Evolutionary conservation across 2,113 vertebrate species (phyloP).

Genomic region (Trogon surrucura): DNA sequence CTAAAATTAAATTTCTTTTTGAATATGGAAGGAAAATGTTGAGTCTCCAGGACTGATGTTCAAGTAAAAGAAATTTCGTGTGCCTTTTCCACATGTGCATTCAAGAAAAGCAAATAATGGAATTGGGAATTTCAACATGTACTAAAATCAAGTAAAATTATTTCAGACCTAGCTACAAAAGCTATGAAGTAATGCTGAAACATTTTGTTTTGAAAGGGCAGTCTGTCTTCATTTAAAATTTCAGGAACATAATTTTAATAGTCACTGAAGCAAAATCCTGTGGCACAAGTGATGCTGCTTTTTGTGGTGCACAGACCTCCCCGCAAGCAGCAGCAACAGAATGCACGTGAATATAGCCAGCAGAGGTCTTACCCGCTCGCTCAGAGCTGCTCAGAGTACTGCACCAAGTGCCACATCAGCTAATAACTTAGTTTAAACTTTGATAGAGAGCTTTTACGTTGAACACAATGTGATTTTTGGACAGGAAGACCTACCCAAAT

Average conservation of each 20-base stretch:
- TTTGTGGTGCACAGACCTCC: not conserved
- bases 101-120: rapidly evolving
- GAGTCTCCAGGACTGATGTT: not conserved
- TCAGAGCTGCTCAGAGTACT: not conserved
- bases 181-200: not conserved
- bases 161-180: not conserved
- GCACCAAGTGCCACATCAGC: not conserved
- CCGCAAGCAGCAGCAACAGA: not conserved
- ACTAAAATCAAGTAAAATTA: not conserved
- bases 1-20: slow-evolving; percentile 9
- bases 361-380: not conserved
- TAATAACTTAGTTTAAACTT: not conserved
- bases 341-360: not conserved
- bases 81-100: not conserved
- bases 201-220: not conserved
- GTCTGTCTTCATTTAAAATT: not conserved
- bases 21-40: not conserved
- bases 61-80: not conserved
- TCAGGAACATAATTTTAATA: not conserved
- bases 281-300: not conserved
- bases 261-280: not conserved
- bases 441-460: not conserved
- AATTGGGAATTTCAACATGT: not conserved
- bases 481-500: not conserved
- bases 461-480: not conserved